Evolutionary conservation across 2,113 vertebrate genomes (phyloP), one percentile per base, ranked within the genome.

Genomic region (Turdus rufiventris): DNA sequence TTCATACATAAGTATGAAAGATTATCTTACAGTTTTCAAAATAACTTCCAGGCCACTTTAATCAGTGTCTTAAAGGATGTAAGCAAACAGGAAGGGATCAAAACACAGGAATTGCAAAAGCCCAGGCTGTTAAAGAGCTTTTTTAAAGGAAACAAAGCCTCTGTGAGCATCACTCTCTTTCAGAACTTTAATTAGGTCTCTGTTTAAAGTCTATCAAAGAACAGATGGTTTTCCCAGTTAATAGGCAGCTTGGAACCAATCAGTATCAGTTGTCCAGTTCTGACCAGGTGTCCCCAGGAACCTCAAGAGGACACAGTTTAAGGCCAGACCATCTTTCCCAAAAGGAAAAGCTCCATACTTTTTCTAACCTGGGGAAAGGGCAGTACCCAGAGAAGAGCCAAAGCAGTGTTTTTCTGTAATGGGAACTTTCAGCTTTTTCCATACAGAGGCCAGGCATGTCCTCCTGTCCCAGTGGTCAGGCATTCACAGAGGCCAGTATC

Each of bases 391-490:
- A 51, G 29, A 78, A 65, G 18, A 75, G 21, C 25, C 36, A 38
- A 78, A 78, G 2, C 3, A 17, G 8, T 25, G 23, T 0, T 29
- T 70, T 34, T 8, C 19, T 15, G 8, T 23, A 29, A 26, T 0
- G 50, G n/a, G 6, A 36, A 24, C 5, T 58, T 34, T 2, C 48
- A 67, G 5, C 3, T 36, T 51, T 75, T 47, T 12, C 65, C 42
- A 15, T 19, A 5, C 10, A 1, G 1, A 76, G 15, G 40, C 12
- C 26, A 23, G 2, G 2, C 0, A 0, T 5, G 24, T 16, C 47
- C n/a, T 51, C 29, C 24, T 10, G 6, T 45, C 21, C 54, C 54
- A 21, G 31, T 10, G 33, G 10, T 40, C n/a, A 50, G 17, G 33
- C 60, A 38, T 29, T 50, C 50, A 29, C 0, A 56, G 40, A 26